Percentiles rank a stretch among this genome's conserved stretches.
phyloP scores from a whole-genome alignment of 2,888 invertebrate species.

The Oxycera nigricornis region DNA sequence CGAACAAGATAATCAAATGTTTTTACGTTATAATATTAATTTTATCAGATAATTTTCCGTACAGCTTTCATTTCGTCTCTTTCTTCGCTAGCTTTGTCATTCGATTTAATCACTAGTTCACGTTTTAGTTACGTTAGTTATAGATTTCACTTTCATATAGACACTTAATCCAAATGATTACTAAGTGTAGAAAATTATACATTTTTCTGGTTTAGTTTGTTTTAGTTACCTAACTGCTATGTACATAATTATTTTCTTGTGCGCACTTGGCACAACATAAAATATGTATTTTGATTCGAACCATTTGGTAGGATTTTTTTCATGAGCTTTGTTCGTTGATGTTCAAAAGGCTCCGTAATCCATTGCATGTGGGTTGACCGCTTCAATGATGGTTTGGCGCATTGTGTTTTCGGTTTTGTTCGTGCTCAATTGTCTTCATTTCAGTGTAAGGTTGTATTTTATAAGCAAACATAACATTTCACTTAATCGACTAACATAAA shows the following conservation, averaged over 20 bases:
- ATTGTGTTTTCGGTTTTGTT: not conserved
- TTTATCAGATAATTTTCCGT: slow-evolving; percentile 4
- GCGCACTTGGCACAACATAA: not conserved
- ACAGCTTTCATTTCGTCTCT: not conserved
- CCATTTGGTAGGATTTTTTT: not conserved
- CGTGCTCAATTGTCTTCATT: not conserved
- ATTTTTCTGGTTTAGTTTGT: slow-evolving; percentile 36
- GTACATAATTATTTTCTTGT: slow-evolving; percentile 24
- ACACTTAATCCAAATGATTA: slow-evolving; percentile 32
- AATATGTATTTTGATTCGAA: no score
- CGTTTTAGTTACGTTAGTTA: slow-evolving; percentile 25
- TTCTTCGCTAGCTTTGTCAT: not conserved
- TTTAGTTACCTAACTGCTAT: slow-evolving; percentile 39
- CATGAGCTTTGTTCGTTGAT: not conserved
- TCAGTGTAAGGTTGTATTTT: not conserved
- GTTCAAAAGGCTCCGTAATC: not conserved
- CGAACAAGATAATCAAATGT: slow-evolving; percentile 46
- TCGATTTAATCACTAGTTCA: not conserved
- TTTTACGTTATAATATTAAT: not conserved
- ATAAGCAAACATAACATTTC: slow-evolving; percentile 15
- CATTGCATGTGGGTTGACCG: not conserved
- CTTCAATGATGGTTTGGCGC: not conserved
- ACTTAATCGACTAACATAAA: not conserved
- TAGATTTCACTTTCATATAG: slow-evolving; percentile 7
- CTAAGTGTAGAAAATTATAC: slow-evolving; percentile 37